Percentiles rank a stretch among this genome's conserved stretches.
phyloP scores from a whole-genome alignment of 2,797 vertebrate species.

The Labeo calbasu region DNA sequence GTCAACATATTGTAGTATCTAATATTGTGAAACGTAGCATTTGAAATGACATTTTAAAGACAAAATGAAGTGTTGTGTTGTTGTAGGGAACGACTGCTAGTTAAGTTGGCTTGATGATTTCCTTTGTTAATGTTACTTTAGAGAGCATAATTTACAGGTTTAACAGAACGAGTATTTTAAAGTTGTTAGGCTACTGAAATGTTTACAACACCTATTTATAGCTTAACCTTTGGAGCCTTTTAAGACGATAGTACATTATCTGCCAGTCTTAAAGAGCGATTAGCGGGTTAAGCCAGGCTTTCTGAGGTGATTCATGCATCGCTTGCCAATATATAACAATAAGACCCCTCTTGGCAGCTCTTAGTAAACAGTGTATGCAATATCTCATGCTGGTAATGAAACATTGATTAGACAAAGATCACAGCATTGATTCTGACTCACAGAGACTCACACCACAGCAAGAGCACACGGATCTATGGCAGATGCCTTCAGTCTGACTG shows the following conservation, averaged over 20 bases:
- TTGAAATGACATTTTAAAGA: not conserved
- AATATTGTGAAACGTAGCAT: not conserved
- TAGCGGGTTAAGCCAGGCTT: not conserved
- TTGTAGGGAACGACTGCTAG: not conserved
- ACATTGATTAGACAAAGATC: constrained; percentile 42
- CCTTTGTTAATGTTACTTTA: not conserved
- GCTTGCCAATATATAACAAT: constrained; percentile 21
- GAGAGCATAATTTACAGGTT: not conserved
- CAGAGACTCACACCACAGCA: not conserved
- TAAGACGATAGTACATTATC: not conserved
- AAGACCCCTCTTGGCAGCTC: not conserved
- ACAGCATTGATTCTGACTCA: constrained; percentile 28
- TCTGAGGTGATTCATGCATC: not conserved
- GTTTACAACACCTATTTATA: constrained; percentile 24
- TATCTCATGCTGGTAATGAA: constrained; percentile 36
- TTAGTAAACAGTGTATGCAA: not conserved
- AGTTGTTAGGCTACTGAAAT: constrained; percentile 10
- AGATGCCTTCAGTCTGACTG: constrained; percentile 1
- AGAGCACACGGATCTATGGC: not conserved
- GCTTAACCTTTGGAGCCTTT: constrained; percentile 12
- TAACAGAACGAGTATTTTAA: not conserved
- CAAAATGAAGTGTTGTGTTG: not conserved
- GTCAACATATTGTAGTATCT: not conserved
- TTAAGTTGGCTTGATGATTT: not conserved
- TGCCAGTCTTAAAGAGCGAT: not conserved